These are phyloP conservation scores for Psilanteris sp. DNA, from an alignment of 1,140 invertebrate species.

Conservation along the genomic window DNA sequence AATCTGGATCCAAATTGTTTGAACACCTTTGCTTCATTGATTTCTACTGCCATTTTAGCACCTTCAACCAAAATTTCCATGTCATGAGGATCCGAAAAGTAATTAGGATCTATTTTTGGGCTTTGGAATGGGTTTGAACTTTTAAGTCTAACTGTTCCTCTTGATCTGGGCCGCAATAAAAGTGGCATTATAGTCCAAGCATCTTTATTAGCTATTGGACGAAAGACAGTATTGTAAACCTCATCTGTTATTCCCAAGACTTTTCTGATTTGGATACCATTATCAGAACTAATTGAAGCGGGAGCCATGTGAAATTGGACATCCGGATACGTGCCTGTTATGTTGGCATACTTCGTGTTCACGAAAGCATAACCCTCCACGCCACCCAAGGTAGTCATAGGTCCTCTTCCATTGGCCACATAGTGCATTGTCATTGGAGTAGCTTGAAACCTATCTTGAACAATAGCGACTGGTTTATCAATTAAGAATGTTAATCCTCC, in stretches of 20 bases:
- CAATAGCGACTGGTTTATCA: slow-evolving; percentile 87
- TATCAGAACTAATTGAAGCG: slow-evolving; percentile 90
- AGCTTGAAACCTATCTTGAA: slow-evolving; percentile 86
- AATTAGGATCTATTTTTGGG: slow-evolving; percentile 93
- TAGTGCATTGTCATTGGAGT: slow-evolving; percentile 89
- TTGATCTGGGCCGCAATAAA: slow-evolving; percentile 88
- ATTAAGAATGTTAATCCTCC: slow-evolving; percentile 89
- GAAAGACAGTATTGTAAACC: slow-evolving; percentile 88
- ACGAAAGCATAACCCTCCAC: slow-evolving; percentile 92
- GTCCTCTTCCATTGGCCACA: slow-evolving; percentile 86
- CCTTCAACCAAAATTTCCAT: slow-evolving; percentile 89
- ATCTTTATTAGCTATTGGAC: slow-evolving; percentile 87
- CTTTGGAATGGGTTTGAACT: slow-evolving; percentile 90
- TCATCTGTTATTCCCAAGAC: slow-evolving; percentile 91
- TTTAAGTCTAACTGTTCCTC: slow-evolving; percentile 87
- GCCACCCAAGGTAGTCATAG: slow-evolving; percentile 91
- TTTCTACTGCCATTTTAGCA: slow-evolving; percentile 86
- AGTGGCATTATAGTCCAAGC: slow-evolving; percentile 92
- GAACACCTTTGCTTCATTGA: slow-evolving; percentile 88
- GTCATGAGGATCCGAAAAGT: slow-evolving; percentile 89
- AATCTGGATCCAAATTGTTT: slow-evolving; percentile 89
- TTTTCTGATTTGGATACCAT: slow-evolving; percentile 86
- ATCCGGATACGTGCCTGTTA: slow-evolving; percentile 87
- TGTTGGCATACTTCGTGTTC: slow-evolving; percentile 89
- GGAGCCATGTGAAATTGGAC: slow-evolving; percentile 94